Evolutionary conservation across 1,140 invertebrate genomes (phyloP).

Genomic region (Musca domestica): DNA sequence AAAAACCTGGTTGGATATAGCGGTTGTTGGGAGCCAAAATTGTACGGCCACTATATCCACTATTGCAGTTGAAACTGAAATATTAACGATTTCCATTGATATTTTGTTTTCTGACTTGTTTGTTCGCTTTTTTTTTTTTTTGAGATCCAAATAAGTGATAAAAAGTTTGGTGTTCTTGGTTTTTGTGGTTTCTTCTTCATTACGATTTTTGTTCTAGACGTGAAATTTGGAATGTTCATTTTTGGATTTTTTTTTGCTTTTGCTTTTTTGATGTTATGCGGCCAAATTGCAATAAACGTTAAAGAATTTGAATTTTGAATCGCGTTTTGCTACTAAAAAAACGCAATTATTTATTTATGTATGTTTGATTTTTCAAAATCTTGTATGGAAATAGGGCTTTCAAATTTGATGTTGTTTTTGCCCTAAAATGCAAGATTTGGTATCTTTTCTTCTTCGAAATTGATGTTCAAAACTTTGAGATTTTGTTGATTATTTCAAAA

Average conservation of each 20-base stretch:
- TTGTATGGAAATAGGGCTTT: slow-evolving; percentile 16
- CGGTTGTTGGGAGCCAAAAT: background rate
- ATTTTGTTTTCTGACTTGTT: slow-evolving; percentile 21
- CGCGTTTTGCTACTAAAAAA: slow-evolving; percentile 31
- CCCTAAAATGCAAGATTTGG: background rate
- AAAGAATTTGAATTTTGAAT: slow-evolving; percentile 28
- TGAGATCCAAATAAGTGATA: slow-evolving; percentile 52
- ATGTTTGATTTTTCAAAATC: slow-evolving; percentile 2
- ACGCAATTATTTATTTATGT: slow-evolving; percentile 27
- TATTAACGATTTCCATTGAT: background rate
- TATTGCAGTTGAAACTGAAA: slow-evolving; percentile 42
- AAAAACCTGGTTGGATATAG: slow-evolving; percentile 8
- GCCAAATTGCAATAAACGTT: slow-evolving; percentile 1
- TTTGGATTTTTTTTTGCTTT: slow-evolving; percentile 25
- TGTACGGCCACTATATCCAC: background rate
- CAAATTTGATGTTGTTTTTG: background rate
- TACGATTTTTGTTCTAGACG: slow-evolving; percentile 1
- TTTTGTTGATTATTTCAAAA: slow-evolving; percentile 26
- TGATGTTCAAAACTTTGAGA: slow-evolving; percentile 3
- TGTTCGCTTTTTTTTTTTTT: slow-evolving; percentile 32
- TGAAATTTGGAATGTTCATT: slow-evolving; percentile 28
- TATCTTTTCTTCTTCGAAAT: background rate
- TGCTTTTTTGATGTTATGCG: slow-evolving; percentile 32
- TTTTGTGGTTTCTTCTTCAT: slow-evolving; percentile 11
- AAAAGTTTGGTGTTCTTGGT: slow-evolving; percentile 39